Evolutionary conservation across 2,888 invertebrate genomes (phyloP), one percentile per base, ranked within the genome.

Genomic region (Heliconius aoede): DNA sequence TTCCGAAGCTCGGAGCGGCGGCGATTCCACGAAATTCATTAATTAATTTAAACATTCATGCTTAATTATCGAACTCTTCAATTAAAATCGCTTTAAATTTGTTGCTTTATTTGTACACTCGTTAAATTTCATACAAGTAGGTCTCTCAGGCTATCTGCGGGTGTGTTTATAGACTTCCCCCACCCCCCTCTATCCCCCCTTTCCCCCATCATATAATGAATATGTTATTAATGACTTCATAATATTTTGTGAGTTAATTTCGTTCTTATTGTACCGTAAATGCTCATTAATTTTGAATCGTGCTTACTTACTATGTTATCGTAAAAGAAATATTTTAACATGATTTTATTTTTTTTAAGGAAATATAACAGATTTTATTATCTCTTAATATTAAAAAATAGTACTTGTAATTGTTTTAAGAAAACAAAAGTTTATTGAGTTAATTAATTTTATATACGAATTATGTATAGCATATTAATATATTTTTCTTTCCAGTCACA

Each of bases 11-110:
- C 81, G 79, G 79, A 79, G 79, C 81, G 79, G 79, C 81, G 83
- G 84, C 86, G 86, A 87, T 90, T 89, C 88, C 86, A 85, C 89
- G 88, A 90, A 90, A 87, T 91, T 89, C 90, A 88, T 89, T 92
- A 91, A 92, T 92, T 91, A 91, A 92, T 92, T 93, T 91, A 90
- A 93, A 93, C 90, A 93, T 91, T 92, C 91, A 92, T 90, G 90
- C 89, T 92, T 92, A 91, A 93, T 93, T 94, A 94, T 92, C 89
- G 90, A 88, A 89, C 90, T 91, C 90, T 91, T 91, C 90, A 93
- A 92, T 93, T 91, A 89, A 91, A 91, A 85, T 89, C 86, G 84
- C 86, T 88, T 91, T 91, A 88, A 90, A 91, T 92, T 91, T 90
- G 90, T 90, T 89, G 86, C 86, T 90, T 91, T 91, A 90, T 91